Base-by-base conservation (phyloP, 2,113 vertebrate species). In the Notarius quadriscutis region DNA sequence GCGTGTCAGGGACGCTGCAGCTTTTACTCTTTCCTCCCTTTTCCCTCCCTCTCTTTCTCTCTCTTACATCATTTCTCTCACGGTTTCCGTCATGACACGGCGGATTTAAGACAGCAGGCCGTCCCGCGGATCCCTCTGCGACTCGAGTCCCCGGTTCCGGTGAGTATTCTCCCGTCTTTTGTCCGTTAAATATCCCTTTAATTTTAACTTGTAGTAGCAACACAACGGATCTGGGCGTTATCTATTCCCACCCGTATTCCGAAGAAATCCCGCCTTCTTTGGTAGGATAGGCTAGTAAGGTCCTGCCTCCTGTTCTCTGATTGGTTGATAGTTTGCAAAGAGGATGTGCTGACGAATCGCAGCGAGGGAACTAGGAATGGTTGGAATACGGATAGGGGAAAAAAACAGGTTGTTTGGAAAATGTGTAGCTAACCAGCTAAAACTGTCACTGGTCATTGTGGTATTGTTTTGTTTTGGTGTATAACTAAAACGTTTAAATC, bases 1-100 rank as follows among this genome's bases (percentile, higher is more conserved):
- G 57, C 30, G 80, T 81, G 91, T 86, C 84, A 88, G 92, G 91
- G 89, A 93, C 89, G 92, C 92, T 87, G 92, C 92, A 93, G 92
- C 92, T 87, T 41, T 30, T 89, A 94, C 91, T 93, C 87, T 88
- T 85, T 86, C 74, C 71, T 62, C 77, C 74, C 65, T 88, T 69
- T 62, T 75, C 85, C 86, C 57, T 63, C 84, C 87, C 86, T 50
- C 77, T 30, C 87, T 89, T 86, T 87, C 60, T 67, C 41, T 74
- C 87, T 82, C 53, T 77, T 63, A 85, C 62, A 60, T 86, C 87
- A 86, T 72, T 30, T 71, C 69, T 83, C 60, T 51, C 57, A 22
- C 48, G 51, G 69, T 89, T 89, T 88, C 91, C 88, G 92, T 84
- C 90, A 96, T 96, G 95, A 93, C 92, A 90, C 89, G 89, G 93